Evolutionary conservation across 2,888 invertebrate species (phyloP), one percentile per base, ranked within the genome.

Genomic region (Salticus scenicus): DNA sequence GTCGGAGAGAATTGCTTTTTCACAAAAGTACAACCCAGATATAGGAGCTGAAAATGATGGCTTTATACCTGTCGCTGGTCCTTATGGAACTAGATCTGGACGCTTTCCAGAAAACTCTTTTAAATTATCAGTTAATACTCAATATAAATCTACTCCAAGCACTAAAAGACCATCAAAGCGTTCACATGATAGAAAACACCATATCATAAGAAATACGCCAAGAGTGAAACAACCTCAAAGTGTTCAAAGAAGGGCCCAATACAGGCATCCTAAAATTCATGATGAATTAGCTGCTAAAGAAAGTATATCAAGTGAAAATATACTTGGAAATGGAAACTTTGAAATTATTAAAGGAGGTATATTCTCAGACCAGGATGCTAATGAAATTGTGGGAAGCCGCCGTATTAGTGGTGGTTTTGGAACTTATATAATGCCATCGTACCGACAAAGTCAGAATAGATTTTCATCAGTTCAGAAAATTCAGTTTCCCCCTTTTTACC

Each of bases 291-390:
- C 64, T 1, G 72, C 37, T 5, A 84, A 78, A 69, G 84, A 84
- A 31, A 79, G 78, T 10, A 73, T 72, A 20, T 10, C 30, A 24
- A 78, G 31, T 27, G 57, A 66, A 0, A 78, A 77, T n/a, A 73
- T 84, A 17, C 10, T 84, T 20, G 85, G 85, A 4, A 80, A 79
- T 33, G 79, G 85, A 14, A 74, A 79, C 24, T 85, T 85, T 51
- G 85, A 85, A 20, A 85, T 85, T 41, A 30, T 85, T n/a, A 70
- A 51, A 5, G 85, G 85, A 0, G 85, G 85, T 17, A 74, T 85
- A 12, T 85, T 73, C 41, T 75, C 85, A 0, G 79, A 85, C 12
- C 71, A 79, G 8, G 85, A 85, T 27, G 41, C 67, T 5, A 84
- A 84, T 30, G 84, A 84, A 42, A 84, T 84, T 20, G 37, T 64